phyloP scores from a whole-genome alignment of 2,888 invertebrate genomes.

The Tetropium fuscum region DNA sequence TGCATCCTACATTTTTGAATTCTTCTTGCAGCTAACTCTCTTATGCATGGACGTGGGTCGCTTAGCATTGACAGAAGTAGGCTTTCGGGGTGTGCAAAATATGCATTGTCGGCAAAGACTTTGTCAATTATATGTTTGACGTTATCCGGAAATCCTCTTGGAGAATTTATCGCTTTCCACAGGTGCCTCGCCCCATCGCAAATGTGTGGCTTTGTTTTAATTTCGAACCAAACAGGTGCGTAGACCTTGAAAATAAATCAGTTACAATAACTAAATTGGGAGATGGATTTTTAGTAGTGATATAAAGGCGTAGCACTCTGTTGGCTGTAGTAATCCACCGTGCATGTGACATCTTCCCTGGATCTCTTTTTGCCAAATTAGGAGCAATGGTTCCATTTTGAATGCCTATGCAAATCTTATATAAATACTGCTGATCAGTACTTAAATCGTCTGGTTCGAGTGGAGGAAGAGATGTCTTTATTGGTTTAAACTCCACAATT shows the following conservation, averaged over 20 bases:
- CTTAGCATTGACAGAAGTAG: slow-evolving; percentile 2
- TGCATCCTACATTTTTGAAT: slow-evolving; percentile 1
- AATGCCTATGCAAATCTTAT: slow-evolving; percentile 16
- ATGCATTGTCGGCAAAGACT: not conserved
- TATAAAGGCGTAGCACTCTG: slow-evolving; percentile 26
- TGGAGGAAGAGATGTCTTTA: slow-evolving; percentile 19
- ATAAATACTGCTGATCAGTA: slow-evolving; percentile 29
- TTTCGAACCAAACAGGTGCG: slow-evolving; percentile 8
- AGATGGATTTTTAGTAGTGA: slow-evolving; percentile 15
- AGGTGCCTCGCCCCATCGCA: not conserved
- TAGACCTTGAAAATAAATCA: slow-evolving; percentile 7
- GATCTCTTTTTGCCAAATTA: slow-evolving; percentile 11
- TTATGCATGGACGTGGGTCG: not conserved
- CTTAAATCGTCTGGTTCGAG: slow-evolving; percentile 22
- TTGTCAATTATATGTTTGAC: not conserved
- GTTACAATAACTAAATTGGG: not conserved
- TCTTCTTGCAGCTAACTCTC: slow-evolving; percentile 7
- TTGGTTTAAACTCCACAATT: slow-evolving; percentile 22
- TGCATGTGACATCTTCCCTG: slow-evolving; percentile 19
- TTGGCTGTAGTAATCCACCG: slow-evolving; percentile 29
- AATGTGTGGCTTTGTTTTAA: slow-evolving; percentile 6
- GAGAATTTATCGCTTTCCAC: not conserved
- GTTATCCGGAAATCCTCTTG: not conserved
- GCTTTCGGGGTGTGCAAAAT: slow-evolving; percentile 3
- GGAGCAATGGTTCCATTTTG: slow-evolving; percentile 14